Evolutionary conservation across 2,888 invertebrate species (phyloP), one percentile per base, ranked within the genome.

Genomic region (Coelogynopora nodosa): DNA sequence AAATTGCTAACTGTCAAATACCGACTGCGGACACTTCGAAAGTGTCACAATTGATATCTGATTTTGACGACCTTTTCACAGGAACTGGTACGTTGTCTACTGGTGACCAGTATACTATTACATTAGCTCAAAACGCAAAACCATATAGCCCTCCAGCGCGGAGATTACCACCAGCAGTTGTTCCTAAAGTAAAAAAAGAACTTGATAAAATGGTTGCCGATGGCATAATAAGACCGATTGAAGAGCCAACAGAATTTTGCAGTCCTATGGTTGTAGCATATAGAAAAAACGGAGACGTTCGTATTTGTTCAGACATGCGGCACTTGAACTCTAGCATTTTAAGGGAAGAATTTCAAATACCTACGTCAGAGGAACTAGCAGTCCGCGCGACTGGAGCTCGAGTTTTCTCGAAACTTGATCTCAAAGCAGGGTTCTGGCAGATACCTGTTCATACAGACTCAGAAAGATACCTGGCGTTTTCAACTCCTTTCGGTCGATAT

Each of bases 401-500:
- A 80, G 29, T 80, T 27, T 80, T 80, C 80, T 80, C 80, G 29
- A 26, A 80, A 26, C 29, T 80, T 26, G 80, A 80, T 27, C 29
- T 80, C 26, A 80, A 80, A 27, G 29, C 26, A 5, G 29, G 80
- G 23, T 80, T 80, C 80, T 80, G 80, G 80, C 80, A 80, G 80
- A 80, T 80, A 80, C 80, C 80, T 23, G 29, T 80, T 80, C 26
- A 5, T 26, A 2, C 26, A 80, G 29, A 80, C n/a, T 80, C 80
- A 5, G 26, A 80, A 80, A 80, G 29, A n/a, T 80, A 80, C n/a
- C 80, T 80, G 23, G 80, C 80, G 29, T 80, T 80, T 27, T 80
- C 80, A 80, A 80, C 80, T 27, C 80, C 80, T 26, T 80, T 80
- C 23, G 80, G 80, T 80, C 26, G 29, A 10, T 80, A 80, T 80